Base-by-base conservation (phyloP, 2,888 invertebrate genomes). In the Dexiosoma caninum region DNA sequence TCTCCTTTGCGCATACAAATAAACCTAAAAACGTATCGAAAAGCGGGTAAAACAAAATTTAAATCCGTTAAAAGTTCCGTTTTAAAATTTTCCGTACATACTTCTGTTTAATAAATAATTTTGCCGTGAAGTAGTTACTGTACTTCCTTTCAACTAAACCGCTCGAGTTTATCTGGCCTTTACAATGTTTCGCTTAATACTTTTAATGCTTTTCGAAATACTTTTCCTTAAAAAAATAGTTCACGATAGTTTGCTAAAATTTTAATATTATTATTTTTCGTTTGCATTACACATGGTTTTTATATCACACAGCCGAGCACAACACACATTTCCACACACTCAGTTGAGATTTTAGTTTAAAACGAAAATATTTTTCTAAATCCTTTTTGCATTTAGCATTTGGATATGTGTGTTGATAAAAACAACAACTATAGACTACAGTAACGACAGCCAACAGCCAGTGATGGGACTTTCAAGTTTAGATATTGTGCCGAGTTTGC, bases 121-220 rank as follows among this genome's bases (percentile, higher is more conserved):
- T 42, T 62, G 14, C 40, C 55, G 69, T 30, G n/a, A 49, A 40
- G 6, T 23, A 21, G 19, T 64, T 14, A 21, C 23, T 64, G 3
- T 2, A 51, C 57, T 27, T 79, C 69, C 70, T 72, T 67, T 8
- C 59, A 14, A 30, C 49, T 76, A 55, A 77, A 69, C 49, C 77
- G 72, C 62, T 77, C 46, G 77, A 77, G 49, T 77, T 69, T 81
- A 69, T 81, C 77, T 81, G 81, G 14, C 27, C 55, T 55, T 69
- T 51, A 49, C 44, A 77, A 77, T 64, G 72, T 77, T 77, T 51
- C 77, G 67, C 72, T 77, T 69, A 67, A 77, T 64, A 72, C 67
- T 64, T 81, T 81, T 77, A 64, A 62, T 81, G 72, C 62, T 72
- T 53, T 70, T 62, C 55, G 21, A 62, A 60, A 62, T 21, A 16